Conservation (phyloP, 2,797 vertebrate genomes). For the Xiphophorus birchmanni region DNA sequence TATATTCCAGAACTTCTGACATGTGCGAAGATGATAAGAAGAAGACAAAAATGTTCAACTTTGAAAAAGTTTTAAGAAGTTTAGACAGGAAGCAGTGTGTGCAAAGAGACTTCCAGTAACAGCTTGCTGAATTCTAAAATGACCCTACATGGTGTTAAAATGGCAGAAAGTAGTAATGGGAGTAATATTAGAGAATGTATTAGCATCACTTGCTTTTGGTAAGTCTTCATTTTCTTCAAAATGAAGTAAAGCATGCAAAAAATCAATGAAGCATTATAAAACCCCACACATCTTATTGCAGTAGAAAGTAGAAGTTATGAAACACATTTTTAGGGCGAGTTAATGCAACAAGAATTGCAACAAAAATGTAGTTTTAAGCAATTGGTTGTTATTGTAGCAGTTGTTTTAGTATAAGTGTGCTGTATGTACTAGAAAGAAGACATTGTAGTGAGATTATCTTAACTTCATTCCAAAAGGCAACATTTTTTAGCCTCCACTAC, state of each 20-base stretch:
- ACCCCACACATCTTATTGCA: no score
- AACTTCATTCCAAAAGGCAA: background rate
- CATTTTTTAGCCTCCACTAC: background rate
- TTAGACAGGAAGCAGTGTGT: no score
- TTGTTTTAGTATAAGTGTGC: background rate
- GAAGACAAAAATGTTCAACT: background rate
- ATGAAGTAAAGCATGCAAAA: no score
- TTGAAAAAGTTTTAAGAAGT: background rate
- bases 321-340: background rate
- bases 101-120: no score
- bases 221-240: no score
- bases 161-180: no score
- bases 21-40: background rate
- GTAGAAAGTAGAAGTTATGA: background rate
- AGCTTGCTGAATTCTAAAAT: no score
- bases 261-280: no score
- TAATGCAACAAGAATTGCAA: background rate
- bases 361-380: background rate
- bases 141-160: no score
- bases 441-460: background rate
- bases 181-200: no score
- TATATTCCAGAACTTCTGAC: background rate
- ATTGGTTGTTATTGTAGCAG: background rate
- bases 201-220: no score
- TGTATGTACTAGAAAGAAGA: background rate